phyloP scores from a whole-genome alignment of 2,113 vertebrate species.

The Microcebus griseorufus region DNA sequence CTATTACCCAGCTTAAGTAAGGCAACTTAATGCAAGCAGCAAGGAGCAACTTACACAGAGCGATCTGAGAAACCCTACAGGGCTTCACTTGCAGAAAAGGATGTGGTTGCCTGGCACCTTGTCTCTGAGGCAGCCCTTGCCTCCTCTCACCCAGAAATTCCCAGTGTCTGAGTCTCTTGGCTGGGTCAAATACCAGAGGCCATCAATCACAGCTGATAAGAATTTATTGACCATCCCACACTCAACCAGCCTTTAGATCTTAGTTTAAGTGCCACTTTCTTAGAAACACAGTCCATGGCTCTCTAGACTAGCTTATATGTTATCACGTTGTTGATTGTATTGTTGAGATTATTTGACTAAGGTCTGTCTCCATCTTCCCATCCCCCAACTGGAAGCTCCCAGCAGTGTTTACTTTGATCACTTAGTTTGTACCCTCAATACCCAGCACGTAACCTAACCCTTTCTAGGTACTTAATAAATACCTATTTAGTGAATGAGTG shows the following conservation, averaged over 20 bases:
- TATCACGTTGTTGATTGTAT: neutral
- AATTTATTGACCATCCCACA: neutral
- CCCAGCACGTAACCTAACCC: neutral
- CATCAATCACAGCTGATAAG: neutral
- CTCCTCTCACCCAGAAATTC: neutral
- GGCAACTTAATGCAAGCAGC: neutral
- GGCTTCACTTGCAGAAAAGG: neutral
- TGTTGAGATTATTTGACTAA: neutral
- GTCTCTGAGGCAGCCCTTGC: neutral
- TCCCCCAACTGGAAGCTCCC: neutral
- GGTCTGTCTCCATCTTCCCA: neutral
- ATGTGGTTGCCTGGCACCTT: neutral
- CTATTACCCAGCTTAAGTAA: neutral
- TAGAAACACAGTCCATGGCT: neutral
- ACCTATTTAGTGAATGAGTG: neutral
- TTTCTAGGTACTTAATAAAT: neutral
- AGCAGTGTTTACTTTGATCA: neutral
- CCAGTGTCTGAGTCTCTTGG: neutral
- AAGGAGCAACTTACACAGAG: neutral
- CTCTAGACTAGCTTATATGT: neutral
- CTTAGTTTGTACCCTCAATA: neutral
- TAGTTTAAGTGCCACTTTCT: neutral
- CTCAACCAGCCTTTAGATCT: slow-evolving; percentile 14
- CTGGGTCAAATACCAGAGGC: neutral
- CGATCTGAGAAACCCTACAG: neutral